Evolutionary conservation across 2,797 vertebrate genomes (phyloP).

Genomic region (Trachurus trachurus): DNA sequence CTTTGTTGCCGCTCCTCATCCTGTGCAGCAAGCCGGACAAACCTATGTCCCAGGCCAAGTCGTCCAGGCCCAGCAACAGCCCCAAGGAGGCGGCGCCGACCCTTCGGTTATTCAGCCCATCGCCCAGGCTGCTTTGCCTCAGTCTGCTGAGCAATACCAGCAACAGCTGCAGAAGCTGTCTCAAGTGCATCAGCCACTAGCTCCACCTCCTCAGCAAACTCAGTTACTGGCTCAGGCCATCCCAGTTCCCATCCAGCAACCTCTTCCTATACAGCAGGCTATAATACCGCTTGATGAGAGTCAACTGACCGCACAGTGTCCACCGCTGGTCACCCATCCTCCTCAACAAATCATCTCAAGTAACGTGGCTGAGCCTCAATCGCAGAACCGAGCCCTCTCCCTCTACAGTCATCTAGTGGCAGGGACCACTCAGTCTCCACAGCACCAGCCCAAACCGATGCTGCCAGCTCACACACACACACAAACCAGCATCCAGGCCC

Average conservation of each 20-base stretch:
- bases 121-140: constrained; percentile 59
- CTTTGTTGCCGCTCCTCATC: constrained; percentile 64
- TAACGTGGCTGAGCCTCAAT: constrained; percentile 63
- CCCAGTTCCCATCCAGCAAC: constrained; percentile 63
- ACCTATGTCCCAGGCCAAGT: constrained; percentile 65
- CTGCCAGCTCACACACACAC: constrained; percentile 72
- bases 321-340: constrained; percentile 55
- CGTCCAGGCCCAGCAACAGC: constrained; percentile 71
- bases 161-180: constrained; percentile 76
- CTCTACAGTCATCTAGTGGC: constrained; percentile 78
- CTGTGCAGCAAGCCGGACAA: constrained; percentile 72
- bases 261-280: constrained; percentile 57
- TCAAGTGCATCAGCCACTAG: constrained; percentile 65
- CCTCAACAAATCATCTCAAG: constrained; percentile 58
- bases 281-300: constrained; percentile 66
- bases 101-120: constrained; percentile 72
- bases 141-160: constrained; percentile 75
- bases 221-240: constrained; percentile 69
- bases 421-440: constrained; percentile 72
- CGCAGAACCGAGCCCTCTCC: constrained; percentile 65
- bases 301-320: constrained; percentile 66
- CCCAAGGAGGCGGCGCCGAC: constrained; percentile 52
- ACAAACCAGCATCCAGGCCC: constrained; percentile 72
- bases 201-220: constrained; percentile 62
- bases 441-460: constrained; percentile 69